Percentiles rank a stretch among this genome's conserved stretches.
Conservation (phyloP, 2,113 vertebrate genomes). For the Setophaga kirtlandii region DNA sequence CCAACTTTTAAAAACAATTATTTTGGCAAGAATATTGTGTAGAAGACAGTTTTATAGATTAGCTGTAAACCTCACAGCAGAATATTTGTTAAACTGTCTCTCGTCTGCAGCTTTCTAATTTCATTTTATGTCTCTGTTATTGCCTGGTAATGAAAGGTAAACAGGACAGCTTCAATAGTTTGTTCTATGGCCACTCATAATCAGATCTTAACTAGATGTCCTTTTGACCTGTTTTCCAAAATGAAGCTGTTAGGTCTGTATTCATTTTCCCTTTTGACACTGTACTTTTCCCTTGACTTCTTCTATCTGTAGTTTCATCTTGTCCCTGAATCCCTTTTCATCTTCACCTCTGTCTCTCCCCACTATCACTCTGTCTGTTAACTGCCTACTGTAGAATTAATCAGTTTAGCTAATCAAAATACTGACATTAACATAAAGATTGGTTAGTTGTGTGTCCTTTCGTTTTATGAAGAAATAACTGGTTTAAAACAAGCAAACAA, state of each 20-base stretch:
- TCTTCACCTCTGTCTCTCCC: conserved; percentile 1
- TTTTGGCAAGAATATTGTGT: not conserved
- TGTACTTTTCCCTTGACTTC: not conserved
- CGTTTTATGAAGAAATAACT: conserved; percentile 18
- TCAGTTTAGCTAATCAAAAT: conserved; percentile 37
- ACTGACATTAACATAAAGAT: conserved; percentile 9
- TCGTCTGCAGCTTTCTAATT: conserved; percentile 8
- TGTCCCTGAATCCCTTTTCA: conserved; percentile 16
- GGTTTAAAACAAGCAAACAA: not conserved
- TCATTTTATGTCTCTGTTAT: conserved; percentile 12
- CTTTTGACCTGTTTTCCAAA: conserved; percentile 17
- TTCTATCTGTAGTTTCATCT: not conserved
- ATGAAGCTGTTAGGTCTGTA: not conserved
- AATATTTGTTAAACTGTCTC: conserved; percentile 41
- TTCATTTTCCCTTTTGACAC: conserved; percentile 1
- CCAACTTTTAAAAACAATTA: conserved; percentile 2
- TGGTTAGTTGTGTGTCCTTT: not conserved
- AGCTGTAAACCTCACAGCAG: conserved; percentile 1
- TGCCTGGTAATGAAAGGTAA: conserved; percentile 47
- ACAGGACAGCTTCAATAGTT: conserved; percentile 15
- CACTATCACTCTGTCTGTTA: not conserved
- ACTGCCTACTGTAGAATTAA: conserved; percentile 10
- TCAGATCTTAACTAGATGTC: not conserved
- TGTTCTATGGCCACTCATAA: not conserved
- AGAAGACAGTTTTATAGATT: conserved; percentile 34